Base-by-base conservation (phyloP, 1,140 invertebrate genomes). In the Batillaria attramentaria region DNA sequence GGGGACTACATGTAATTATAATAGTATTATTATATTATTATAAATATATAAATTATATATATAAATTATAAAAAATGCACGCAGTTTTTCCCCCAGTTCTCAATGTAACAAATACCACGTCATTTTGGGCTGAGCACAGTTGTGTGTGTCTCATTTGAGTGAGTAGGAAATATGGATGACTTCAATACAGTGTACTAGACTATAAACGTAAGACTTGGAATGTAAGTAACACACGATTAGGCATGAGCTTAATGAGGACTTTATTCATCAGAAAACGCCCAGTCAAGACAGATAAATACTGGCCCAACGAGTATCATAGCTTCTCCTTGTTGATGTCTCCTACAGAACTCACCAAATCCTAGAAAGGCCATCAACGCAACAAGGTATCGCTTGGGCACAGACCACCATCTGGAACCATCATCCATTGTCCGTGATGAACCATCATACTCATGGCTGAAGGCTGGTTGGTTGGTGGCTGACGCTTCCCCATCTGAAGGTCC, bases 291-390 rank as follows among this genome's bases (percentile, higher is more conserved):
- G 6, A 73, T 35, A 73, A 37, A 73, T 0, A 46, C 42, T 0
- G 1, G 3, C 72, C n/a, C 72, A 46, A 24, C 39, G 1, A 28
- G 31, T 35, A 28, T 35, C n/a, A 41, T 37, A 69, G 10, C 33
- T 35, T 1, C 33, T 37, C 33, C 35, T 2, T 54, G n/a, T n/a
- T 54, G 50, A 20, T 54, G 50, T 16, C 8, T 65, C 28, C 39
- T 24, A 82, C 83, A 84, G 37, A 66, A 65, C 81, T 85, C 68
- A 85, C 84, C 80, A 78, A 89, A 89, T 43, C 88, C 88, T 54
- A 89, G 78, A 66, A 89, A 89, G 2, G 87, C 87, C 87, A 89
- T 87, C 24, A 88, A 77, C 24, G 86, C 87, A 6, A 89, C 80
- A 72, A 89, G 70, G 62, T 89, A 88, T 72, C 88, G 77, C 75